Base-by-base conservation (phyloP, 1,140 invertebrate species). In the Caerostris extrusa region DNA sequence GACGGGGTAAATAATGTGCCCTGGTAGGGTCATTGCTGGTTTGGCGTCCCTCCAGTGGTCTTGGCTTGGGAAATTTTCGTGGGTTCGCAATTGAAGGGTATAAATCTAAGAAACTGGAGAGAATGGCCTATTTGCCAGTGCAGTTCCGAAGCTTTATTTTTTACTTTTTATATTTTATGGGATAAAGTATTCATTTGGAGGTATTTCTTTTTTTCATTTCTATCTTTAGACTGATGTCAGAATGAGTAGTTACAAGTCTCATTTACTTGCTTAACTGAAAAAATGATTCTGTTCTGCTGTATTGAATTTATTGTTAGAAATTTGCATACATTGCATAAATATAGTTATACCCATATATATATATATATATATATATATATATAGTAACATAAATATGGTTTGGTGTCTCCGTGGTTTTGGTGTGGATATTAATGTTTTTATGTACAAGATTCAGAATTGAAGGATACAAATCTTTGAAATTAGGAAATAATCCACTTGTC, bases 1-100 rank as follows among this genome's bases (percentile, higher is more conserved):
- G 86, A 93, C 85, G 53, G 92, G 86, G 85, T 88, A 93, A 93
- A 64, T 93, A 88, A 93, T 93, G 92, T 93, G 92, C 92, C 85
- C 92, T 7, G 83, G 60, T 19, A 57, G 77, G 58, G 53, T 92
- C 57, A 50, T 85, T 64, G 57, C 53, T 56, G 77, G 58, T 67
- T 53, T 93, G 67, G 85, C 83, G 58, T 61, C 5, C 55, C 92
- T 93, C 92, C 92, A 88, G 91, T 77, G 34, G 61, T 34, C 3
- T 19, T 56, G 81, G 69, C 56, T 58, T 55, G 14, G 17, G 53
- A 77, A 77, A 19, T 34, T 81, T 81, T 53, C 83, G 88, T 53
- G 83, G 53, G 64, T 85, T 86, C 10, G 50, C 67, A 56, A 57
- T 77, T 34, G 55, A 56, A 64, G 60, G 34, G 81, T 81, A 93